A percentile compares a stretch with the other conserved stretches of the same genome.
Conservation (phyloP, 2,888 invertebrate species). For the Philonicus albiceps region DNA sequence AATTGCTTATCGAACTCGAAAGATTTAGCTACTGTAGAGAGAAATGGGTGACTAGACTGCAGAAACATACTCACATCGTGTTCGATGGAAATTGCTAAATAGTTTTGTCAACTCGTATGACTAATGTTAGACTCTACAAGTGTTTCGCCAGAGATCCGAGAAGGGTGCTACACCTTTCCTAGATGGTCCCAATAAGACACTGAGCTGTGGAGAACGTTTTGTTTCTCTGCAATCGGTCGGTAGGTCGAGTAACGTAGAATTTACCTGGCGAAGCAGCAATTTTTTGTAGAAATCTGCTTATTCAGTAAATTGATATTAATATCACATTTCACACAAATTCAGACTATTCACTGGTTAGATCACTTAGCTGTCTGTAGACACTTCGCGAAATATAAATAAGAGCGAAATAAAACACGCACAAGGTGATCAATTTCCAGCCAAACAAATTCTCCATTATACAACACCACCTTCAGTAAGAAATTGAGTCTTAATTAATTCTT, state of each 20-base stretch:
- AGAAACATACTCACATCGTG: not conserved
- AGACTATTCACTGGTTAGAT: not conserved
- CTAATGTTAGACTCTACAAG: not conserved
- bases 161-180: not conserved
- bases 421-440: slow-evolving; percentile 52
- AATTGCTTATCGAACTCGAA: not conserved
- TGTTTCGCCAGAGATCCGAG: not conserved
- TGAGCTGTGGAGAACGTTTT: not conserved
- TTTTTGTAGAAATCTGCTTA: not conserved
- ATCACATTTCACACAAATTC: not conserved
- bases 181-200: not conserved
- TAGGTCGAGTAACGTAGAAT: not conserved
- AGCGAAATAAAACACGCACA: slow-evolving; percentile 53
- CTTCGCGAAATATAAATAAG: slow-evolving; percentile 43
- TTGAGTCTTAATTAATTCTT: not conserved
- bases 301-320: not conserved
- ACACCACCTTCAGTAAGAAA: not conserved
- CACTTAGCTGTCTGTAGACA: slow-evolving; percentile 15
- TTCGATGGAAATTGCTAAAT: not conserved
- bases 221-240: not conserved
- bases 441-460: slow-evolving; percentile 51
- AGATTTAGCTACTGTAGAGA: not conserved
- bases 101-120: not conserved
- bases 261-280: not conserved
- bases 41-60: not conserved